These are phyloP conservation scores for Morone saxatilis DNA, from an alignment of 2,113 vertebrate species.

Conservation along the genomic window DNA sequence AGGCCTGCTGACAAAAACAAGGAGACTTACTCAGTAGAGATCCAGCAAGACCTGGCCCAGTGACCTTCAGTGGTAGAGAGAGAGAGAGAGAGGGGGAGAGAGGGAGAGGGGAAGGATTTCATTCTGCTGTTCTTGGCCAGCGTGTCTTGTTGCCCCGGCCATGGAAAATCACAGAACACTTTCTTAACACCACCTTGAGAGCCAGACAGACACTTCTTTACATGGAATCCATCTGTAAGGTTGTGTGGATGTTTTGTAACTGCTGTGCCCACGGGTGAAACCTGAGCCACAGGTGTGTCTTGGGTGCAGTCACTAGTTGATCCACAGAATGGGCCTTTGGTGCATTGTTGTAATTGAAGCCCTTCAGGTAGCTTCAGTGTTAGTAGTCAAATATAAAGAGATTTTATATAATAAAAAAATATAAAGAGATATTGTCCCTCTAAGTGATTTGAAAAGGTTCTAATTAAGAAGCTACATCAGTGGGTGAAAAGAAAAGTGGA, in stretches of 20 bases:
- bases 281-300: slow-evolving; percentile 74
- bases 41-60: slow-evolving; percentile 34
- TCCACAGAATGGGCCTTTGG: slow-evolving; percentile 27
- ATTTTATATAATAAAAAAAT: too few species aligned
- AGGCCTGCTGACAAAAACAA: slow-evolving; percentile 63
- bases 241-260: slow-evolving; percentile 55
- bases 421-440: slow-evolving; percentile 30
- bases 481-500: background rate
- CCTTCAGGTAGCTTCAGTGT: slow-evolving; percentile 23
- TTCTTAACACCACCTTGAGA: slow-evolving; percentile 50
- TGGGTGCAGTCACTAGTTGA: slow-evolving; percentile 46
- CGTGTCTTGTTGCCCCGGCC: slow-evolving; percentile 36
- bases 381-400: slow-evolving; percentile 36
- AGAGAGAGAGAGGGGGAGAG: background rate
- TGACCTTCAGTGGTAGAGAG: slow-evolving; percentile 38
- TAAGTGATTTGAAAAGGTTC: slow-evolving; percentile 18
- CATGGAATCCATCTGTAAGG: slow-evolving; percentile 34
- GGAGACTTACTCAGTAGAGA: slow-evolving; percentile 54
- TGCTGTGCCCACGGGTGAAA: slow-evolving; percentile 48
- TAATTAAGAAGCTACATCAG: slow-evolving; percentile 7
- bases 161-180: slow-evolving; percentile 67
- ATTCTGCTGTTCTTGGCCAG: slow-evolving; percentile 70
- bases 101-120: slow-evolving; percentile 35
- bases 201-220: slow-evolving; percentile 34
- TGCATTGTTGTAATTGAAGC: slow-evolving; percentile 46